These are phyloP conservation scores for Epinephelus malabaricus DNA, from an alignment of 2,797 vertebrate genomes.

Conservation along the genomic window DNA sequence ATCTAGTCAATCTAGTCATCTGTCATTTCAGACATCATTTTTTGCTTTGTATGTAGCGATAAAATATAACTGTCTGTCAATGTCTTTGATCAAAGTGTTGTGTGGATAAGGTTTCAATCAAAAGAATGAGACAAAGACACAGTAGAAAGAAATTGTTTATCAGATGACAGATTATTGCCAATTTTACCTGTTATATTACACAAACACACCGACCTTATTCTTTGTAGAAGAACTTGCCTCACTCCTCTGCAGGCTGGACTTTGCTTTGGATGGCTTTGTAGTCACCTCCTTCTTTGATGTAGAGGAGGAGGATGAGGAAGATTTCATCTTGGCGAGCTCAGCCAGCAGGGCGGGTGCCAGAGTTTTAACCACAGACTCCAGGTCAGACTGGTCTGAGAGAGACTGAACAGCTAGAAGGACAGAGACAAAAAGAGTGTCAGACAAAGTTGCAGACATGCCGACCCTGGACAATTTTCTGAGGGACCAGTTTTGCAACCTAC, in stretches of 20 bases:
- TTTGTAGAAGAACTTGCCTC: slow-evolving; percentile 20
- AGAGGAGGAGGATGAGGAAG: background rate
- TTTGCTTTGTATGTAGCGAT: background rate
- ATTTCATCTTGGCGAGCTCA: slow-evolving; percentile 87
- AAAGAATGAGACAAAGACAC: background rate
- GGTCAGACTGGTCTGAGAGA: slow-evolving; percentile 57
- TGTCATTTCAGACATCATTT: too few relatives aligned
- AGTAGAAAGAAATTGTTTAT: too few relatives aligned
- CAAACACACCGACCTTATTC: slow-evolving; percentile 36
- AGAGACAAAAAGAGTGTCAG: background rate
- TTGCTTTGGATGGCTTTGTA: background rate
- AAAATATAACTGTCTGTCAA: too few relatives aligned
- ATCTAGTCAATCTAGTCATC: background rate
- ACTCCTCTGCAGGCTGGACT: background rate
- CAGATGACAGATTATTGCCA: too few relatives aligned
- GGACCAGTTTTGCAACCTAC: too few relatives aligned
- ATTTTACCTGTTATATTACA: too few relatives aligned
- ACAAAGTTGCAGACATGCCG: background rate
- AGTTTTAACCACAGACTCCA: slow-evolving; percentile 86
- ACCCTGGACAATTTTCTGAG: too few relatives aligned
- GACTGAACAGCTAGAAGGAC: slow-evolving; percentile 64
- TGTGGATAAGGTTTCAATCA: too few relatives aligned
- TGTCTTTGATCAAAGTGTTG: too few relatives aligned
- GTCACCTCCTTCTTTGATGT: background rate
- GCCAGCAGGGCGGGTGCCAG: slow-evolving; percentile 85